Conservation (phyloP, 2,888 invertebrate genomes). For the Agonopterix heracliana region DNA sequence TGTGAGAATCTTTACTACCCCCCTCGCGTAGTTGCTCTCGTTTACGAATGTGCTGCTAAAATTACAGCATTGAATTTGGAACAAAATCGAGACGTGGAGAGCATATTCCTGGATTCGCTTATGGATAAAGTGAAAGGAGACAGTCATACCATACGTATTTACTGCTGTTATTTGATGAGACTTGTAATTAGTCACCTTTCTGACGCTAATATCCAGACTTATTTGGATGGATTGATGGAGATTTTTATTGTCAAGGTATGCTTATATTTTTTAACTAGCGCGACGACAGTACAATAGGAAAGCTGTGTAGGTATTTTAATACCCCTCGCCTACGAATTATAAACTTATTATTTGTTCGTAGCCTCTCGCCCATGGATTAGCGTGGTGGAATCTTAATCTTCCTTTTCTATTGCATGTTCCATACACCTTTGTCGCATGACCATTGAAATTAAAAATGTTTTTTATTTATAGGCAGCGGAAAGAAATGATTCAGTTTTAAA, state of each 20-base stretch:
- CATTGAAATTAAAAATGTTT: not conserved
- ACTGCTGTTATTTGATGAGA: slow-evolving; percentile 52
- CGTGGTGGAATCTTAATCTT: not conserved
- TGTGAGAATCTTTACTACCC: slow-evolving; percentile 55
- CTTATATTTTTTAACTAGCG: not conserved
- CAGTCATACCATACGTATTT: slow-evolving; percentile 48
- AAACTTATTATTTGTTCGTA: too few relatives aligned
- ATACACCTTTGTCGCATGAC: not conserved
- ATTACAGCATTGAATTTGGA: slow-evolving; percentile 37
- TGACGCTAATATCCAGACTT: slow-evolving; percentile 32
- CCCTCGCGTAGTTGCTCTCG: slow-evolving; percentile 48
- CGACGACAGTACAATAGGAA: too few relatives aligned
- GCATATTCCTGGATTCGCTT: slow-evolving; percentile 37
- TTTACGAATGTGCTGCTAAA: slow-evolving; percentile 60
- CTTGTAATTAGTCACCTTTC: slow-evolving; percentile 25
- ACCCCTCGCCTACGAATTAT: too few relatives aligned
- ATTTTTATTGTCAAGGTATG: slow-evolving; percentile 54
- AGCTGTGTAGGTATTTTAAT: too few relatives aligned
- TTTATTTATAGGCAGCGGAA: slow-evolving; percentile 46
- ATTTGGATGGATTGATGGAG: slow-evolving; percentile 33
- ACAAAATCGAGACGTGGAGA: slow-evolving; percentile 28
- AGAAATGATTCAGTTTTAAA: slow-evolving; percentile 53
- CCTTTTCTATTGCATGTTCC: not conserved
- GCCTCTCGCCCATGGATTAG: not conserved
- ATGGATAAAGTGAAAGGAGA: slow-evolving; percentile 42